Base-by-base conservation (phyloP, 2,797 vertebrate genomes). In the Phoebastria nigripes region DNA sequence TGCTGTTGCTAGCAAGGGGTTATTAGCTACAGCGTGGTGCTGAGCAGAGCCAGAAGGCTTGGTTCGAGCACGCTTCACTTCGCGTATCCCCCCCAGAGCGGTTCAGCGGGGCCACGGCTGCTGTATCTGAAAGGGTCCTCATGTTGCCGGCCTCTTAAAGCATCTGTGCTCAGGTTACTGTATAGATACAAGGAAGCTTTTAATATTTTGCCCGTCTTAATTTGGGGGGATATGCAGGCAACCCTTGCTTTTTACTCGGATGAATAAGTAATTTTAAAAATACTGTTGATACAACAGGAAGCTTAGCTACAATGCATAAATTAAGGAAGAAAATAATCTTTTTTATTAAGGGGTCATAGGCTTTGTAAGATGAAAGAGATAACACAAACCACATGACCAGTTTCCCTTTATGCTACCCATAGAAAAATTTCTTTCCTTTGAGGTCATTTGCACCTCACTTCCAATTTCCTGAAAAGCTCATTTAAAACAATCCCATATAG, bases 401-500 rank as follows among this genome's bases (percentile, higher is more conserved):
- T 73, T 89, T 90, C 52, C 41, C 74, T 93, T 92, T 78, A 56
- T 58, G 41, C 67, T 85, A 61, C 63, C 63, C 54, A 33, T n/a
- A 80, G 78, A 74, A 95, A 91, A 67, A 56, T 41, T 25, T 88
- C 49, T 92, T 95, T 94, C 71, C 46, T 92, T 93, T 87, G 90
- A 87, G 94, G 83, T 95, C 74, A 87, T 93, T 96, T 93, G 62
- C 54, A 47, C 78, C 95, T 93, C 74, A 54, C 78, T 92, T 94
- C 73, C 52, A 95, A 91, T 96, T 97, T 93, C 93, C 96, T 92
- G 83, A 85, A 90, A 82, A 93, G 78, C 78, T 87, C 78, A 62
- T 92, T 96, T 92, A 71, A 95, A 96, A 77, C 65, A 83, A 47
- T 87, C 78, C 28, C 42, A 18, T 81, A 47, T 21, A 85, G 89